Conservation (phyloP, 2,888 invertebrate species). For the Omphaloscelis lunosa region DNA sequence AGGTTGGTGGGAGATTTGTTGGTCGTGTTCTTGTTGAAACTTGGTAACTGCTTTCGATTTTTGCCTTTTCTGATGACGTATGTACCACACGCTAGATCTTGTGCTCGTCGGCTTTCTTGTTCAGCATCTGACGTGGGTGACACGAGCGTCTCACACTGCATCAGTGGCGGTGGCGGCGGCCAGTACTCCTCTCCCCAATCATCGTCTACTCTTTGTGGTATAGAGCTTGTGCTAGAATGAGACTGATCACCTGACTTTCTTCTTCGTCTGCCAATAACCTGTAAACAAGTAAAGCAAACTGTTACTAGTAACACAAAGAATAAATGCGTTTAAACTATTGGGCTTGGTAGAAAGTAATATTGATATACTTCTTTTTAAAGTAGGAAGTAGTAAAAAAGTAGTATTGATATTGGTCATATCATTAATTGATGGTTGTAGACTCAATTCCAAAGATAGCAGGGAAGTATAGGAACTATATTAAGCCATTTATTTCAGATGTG, state of each 20-base stretch:
- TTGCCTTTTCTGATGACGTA: constrained; percentile 95
- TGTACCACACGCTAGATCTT: constrained; percentile 92
- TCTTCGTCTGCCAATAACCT: constrained; percentile 91
- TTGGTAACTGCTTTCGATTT: constrained; percentile 92
- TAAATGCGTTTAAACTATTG: not conserved
- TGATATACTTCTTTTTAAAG: not conserved
- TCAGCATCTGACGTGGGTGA: constrained; percentile 93
- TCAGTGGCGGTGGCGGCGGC: constrained; percentile 93
- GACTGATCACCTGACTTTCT: constrained; percentile 91
- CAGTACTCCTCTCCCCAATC: constrained; percentile 93
- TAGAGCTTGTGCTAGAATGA: constrained; percentile 93
- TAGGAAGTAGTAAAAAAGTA: not conserved
- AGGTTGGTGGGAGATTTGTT: constrained; percentile 85
- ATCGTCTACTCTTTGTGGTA: constrained; percentile 91
- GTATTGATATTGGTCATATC: not conserved
- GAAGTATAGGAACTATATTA: not conserved
- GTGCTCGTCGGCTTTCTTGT: constrained; percentile 80
- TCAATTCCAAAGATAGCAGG: not conserved
- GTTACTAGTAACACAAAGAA: not conserved
- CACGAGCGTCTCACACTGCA: constrained; percentile 92
- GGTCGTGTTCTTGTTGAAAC: constrained; percentile 88
- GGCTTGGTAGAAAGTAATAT: not conserved
- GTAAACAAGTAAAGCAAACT: constrained; percentile 61
- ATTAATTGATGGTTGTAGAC: not conserved
- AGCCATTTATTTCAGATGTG: not conserved